Percentiles rank a stretch among this genome's conserved stretches.
These are phyloP conservation scores for Axea sp. DNA, from an alignment of 2,888 invertebrate species.

Conservation along the genomic window DNA sequence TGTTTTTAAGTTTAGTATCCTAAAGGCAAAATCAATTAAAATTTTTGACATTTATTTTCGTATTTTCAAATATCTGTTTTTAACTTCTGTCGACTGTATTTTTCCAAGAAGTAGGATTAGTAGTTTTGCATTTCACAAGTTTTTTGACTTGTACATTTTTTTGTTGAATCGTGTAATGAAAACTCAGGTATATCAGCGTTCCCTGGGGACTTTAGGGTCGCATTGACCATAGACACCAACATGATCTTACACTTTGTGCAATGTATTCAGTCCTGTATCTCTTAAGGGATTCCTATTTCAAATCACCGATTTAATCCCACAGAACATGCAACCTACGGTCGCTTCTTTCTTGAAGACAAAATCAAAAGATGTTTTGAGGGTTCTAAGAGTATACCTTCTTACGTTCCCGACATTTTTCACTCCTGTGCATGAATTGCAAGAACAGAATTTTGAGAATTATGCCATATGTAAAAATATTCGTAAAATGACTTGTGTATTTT, in stretches of 20 bases:
- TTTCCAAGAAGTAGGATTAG: constrained; percentile 14
- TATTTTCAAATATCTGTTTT: too few relatives aligned
- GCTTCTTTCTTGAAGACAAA: constrained; percentile 28
- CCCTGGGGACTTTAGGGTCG: constrained; percentile 6
- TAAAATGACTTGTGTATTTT: constrained; percentile 2
- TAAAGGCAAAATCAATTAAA: too few relatives aligned
- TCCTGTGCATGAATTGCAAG: constrained; percentile 26
- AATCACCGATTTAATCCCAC: constrained; percentile 74
- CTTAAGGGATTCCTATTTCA: constrained; percentile 75
- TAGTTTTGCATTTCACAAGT: constrained; percentile 1
- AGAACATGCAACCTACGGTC: constrained; percentile 66
- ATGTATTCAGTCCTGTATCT: constrained; percentile 65
- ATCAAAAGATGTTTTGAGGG: constrained; percentile 25
- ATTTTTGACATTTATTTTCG: too few relatives aligned
- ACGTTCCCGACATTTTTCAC: constrained; percentile 18
- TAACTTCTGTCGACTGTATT: too few relatives aligned
- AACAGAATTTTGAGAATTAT: constrained; percentile 17
- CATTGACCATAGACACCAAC: constrained; percentile 67
- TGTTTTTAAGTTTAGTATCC: too few relatives aligned
- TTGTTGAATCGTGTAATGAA: constrained; percentile 21
- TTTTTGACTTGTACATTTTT: constrained; percentile 15
- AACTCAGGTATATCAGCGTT: constrained; percentile 24
- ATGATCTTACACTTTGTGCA: constrained; percentile 74
- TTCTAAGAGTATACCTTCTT: constrained; percentile 4
- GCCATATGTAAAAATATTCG: not conserved